Percentiles rank a stretch among this genome's conserved stretches.
Evolutionary conservation across 2,113 vertebrate species (phyloP).

Genomic region (Gambusia affinis): DNA sequence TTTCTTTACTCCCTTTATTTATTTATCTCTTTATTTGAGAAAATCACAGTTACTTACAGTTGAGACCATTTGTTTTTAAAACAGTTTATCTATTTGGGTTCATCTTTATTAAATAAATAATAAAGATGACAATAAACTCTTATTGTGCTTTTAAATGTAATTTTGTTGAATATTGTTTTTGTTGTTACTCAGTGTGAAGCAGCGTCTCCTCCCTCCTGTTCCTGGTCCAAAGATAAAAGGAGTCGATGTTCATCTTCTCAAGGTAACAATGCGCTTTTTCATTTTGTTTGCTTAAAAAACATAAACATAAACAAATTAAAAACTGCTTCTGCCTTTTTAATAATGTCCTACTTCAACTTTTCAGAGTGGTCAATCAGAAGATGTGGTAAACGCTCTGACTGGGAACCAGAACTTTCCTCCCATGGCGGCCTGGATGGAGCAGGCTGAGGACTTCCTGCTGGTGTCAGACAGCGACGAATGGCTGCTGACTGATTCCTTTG

Average conservation of each 20-base stretch:
- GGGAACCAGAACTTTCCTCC: constrained; percentile 84
- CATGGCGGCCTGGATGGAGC: constrained; percentile 78
- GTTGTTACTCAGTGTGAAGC: constrained; percentile 80
- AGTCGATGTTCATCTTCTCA: constrained; percentile 85
- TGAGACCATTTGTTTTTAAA: not conserved
- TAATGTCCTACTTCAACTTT: constrained; percentile 7
- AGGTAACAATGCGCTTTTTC: constrained; percentile 75
- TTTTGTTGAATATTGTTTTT: not conserved
- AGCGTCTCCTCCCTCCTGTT: constrained; percentile 88
- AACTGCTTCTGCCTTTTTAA: not conserved
- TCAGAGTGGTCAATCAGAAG: constrained; percentile 85
- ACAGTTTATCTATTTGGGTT: not conserved
- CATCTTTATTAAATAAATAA: not conserved
- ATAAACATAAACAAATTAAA: not conserved
- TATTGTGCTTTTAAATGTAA: not conserved
- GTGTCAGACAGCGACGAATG: constrained; percentile 82
- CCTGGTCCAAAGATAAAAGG: constrained; percentile 93
- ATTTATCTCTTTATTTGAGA: not conserved
- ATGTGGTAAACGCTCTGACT: constrained; percentile 82
- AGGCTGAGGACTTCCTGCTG: constrained; percentile 85
- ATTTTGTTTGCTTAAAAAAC: not conserved
- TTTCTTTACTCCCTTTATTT: no score
- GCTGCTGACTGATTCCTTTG: constrained; percentile 61
- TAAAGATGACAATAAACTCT: not conserved
- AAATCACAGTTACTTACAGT: not conserved